Base-by-base conservation (phyloP, 2,888 invertebrate species). In the Orthonevra nobilis region DNA sequence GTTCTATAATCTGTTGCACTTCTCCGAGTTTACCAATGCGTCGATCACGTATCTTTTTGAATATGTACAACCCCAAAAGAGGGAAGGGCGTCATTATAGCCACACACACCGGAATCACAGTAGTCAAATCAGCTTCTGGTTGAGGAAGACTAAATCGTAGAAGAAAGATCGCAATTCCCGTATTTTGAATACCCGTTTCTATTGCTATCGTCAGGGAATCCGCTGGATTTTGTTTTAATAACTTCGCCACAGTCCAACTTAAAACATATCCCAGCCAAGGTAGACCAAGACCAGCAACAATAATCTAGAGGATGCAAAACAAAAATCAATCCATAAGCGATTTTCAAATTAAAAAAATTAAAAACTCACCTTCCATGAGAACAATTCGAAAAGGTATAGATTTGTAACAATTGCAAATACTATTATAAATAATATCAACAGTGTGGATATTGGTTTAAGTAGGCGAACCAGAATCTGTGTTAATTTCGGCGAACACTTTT, bases 61-160 rank as follows among this genome's bases (percentile, higher is more conserved):
- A 87, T 0, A 92, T 86, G 84, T 88, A 92, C 56, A 93, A 88
- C 32, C 90, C 85, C 9, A 92, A 89, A 84, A 97, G 90, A 0
- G 98, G 97, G 17, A 97, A 86, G 0, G 98, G 98, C 0, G 98
- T 98, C 95, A 98, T 96, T 42, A 97, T 93, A 12, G 97, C 97
- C 14, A 96, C 94, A 1, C 96, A 92, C 0, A 98, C 97, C 2
- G 98, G 97, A 70, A 96, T 92, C 83, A 97, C 96, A 40, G 96
- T 96, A 2, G 97, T 96, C 40, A 97, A 90, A 89, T 97, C 97
- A 0, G 95, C 95, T 81, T 94, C 94, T 0, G 97, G 97, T 84
- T 96, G 95, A 0, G 92, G 92, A 68, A 98, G 90, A 2, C 95
- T 93, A 85, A 96, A 93, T 64, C 94, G 90, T 58, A 98, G 89